These are phyloP conservation scores for Agrotis ipsilon DNA, from an alignment of 2,888 invertebrate species.

Conservation along the genomic window DNA sequence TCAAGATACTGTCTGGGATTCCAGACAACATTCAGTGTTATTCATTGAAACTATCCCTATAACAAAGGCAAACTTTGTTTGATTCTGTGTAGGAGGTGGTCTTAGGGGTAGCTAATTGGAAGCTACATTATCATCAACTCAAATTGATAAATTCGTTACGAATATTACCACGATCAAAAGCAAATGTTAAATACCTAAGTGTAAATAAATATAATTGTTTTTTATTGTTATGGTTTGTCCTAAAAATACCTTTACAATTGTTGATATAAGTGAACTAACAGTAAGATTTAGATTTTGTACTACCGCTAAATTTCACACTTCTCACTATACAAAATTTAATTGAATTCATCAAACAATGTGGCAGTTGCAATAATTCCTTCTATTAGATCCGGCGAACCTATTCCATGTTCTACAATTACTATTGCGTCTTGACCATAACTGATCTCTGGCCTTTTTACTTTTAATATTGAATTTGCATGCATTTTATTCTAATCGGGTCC, in stretches of 20 bases:
- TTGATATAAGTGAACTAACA: neutral
- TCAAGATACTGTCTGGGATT: conserved; percentile 9
- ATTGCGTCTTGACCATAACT: conserved; percentile 50
- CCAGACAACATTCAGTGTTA: conserved; percentile 22
- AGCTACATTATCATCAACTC: too few species aligned
- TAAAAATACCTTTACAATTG: neutral
- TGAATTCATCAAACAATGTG: conserved; percentile 32
- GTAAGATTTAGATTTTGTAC: neutral
- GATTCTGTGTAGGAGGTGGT: too few species aligned
- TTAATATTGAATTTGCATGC: conserved; percentile 56
- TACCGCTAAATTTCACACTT: conserved; percentile 19
- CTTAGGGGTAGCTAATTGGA: too few species aligned
- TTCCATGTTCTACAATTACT: conserved; percentile 52
- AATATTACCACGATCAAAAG: too few species aligned
- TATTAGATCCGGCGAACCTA: conserved; percentile 54
- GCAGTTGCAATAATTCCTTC: conserved; percentile 39
- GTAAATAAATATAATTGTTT: too few species aligned
- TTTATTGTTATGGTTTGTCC: too few species aligned
- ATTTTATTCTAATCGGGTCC: conserved; percentile 43
- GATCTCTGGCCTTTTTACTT: conserved; percentile 40
- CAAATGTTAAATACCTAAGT: conserved; percentile 4
- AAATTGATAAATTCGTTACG: too few species aligned
- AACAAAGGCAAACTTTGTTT: too few species aligned
- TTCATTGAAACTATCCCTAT: conserved; percentile 4
- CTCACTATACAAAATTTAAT: conserved; percentile 22